phyloP scores from a whole-genome alignment of 1,140 invertebrate genomes.

The Ceratina calcarata region DNA sequence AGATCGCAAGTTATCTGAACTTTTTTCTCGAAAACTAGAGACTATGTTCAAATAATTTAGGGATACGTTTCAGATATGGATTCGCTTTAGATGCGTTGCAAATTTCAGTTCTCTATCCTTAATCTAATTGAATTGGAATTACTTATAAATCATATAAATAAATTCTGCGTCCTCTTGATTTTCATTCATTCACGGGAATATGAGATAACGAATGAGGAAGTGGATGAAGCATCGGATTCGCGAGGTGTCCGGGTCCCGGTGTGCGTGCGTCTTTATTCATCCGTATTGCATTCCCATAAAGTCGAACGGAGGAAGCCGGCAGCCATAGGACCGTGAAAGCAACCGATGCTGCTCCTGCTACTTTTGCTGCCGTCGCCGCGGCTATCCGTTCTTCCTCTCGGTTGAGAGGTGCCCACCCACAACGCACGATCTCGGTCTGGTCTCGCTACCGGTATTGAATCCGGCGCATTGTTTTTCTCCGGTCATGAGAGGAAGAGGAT shows the following conservation, averaged over 20 bases:
- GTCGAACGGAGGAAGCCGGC: conserved; percentile 59
- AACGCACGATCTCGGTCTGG: conserved; percentile 76
- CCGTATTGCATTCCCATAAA: conserved; percentile 74
- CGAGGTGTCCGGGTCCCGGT: conserved; percentile 19
- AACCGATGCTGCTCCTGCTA: conserved; percentile 59
- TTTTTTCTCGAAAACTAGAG: too few species aligned
- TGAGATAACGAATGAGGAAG: too few species aligned
- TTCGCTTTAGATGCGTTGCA: too few species aligned
- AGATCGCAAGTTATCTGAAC: too few species aligned
- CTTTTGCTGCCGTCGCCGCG: conserved; percentile 59
- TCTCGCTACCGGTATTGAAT: conserved; percentile 80
- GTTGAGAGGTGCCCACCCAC: conserved; percentile 77
- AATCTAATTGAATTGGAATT: too few species aligned
- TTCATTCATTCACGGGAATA: too few species aligned
- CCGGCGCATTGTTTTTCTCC: conserved; percentile 79
- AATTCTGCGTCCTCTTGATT: too few species aligned
- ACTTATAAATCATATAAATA: too few species aligned
- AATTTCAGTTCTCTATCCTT: too few species aligned
- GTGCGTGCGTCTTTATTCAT: conserved; percentile 70
- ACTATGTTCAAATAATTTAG: too few species aligned
- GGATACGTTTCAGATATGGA: too few species aligned
- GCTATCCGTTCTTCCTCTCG: conserved; percentile 66
- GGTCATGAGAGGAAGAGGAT: conserved; percentile 75
- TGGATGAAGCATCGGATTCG: background rate
- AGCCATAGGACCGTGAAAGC: conserved; percentile 71